Evolutionary conservation across 1,140 invertebrate genomes (phyloP).

Genomic region (Drosophila burlai): DNA sequence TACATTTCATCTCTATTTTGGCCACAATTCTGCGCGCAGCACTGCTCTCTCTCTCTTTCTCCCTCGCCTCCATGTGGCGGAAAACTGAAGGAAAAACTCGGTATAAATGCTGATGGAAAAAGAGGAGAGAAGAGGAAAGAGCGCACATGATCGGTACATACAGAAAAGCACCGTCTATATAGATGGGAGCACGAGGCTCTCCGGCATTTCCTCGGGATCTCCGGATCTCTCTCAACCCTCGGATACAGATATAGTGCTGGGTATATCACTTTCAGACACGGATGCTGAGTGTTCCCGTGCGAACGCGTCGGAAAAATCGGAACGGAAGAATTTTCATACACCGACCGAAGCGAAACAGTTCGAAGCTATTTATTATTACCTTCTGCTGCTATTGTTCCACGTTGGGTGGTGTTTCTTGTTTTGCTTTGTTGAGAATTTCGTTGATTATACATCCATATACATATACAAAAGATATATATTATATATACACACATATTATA

Average conservation of each 20-base stretch:
- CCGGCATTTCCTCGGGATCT: not conserved
- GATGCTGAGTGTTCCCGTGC: constrained; percentile 64
- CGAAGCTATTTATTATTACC: constrained; percentile 44
- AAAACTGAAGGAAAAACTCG: constrained; percentile 7
- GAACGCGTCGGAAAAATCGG: constrained; percentile 36
- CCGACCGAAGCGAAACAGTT: constrained; percentile 20
- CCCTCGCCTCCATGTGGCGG: not conserved
- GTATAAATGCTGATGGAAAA: not conserved
- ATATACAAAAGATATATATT: not conserved
- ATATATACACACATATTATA: not conserved
- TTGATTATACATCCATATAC: not conserved
- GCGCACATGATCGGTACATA: constrained; percentile 3
- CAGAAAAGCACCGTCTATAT: constrained; percentile 15
- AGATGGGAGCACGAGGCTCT: not conserved
- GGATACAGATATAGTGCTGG: constrained; percentile 35
- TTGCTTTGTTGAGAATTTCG: constrained; percentile 35
- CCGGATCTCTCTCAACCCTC: constrained; percentile 8
- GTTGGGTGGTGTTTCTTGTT: constrained; percentile 35
- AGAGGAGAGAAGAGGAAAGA: not conserved
- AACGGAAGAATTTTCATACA: constrained; percentile 56
- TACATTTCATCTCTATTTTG: not conserved
- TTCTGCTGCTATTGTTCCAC: constrained; percentile 34
- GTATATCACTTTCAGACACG: constrained; percentile 76
- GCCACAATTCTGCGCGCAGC: not conserved
- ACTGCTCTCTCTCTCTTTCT: not conserved